Evolutionary conservation across 2,797 vertebrate genomes (phyloP).

Genomic region (Ptychadena robeensis): DNA sequence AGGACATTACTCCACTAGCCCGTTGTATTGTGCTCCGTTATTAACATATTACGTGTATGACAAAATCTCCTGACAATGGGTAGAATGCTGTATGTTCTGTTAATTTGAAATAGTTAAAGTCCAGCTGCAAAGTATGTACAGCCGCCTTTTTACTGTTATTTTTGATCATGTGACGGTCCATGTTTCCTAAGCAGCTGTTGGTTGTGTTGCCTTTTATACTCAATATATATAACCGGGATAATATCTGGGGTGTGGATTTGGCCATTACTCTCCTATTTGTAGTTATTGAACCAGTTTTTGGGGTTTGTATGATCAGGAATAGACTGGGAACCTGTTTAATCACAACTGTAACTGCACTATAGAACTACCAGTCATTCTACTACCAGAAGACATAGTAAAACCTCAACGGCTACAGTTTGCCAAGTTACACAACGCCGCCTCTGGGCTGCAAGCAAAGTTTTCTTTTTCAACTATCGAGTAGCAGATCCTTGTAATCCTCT

Average conservation of each 20-base stretch:
- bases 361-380: neutral
- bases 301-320: neutral
- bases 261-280: neutral
- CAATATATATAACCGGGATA: neutral
- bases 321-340: neutral
- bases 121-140: neutral
- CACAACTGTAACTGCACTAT: neutral
- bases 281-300: neutral
- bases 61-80: no score
- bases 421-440: neutral
- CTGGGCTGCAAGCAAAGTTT: neutral
- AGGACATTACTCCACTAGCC: no score
- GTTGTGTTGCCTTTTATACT: neutral
- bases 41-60: neutral
- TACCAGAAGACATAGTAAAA: neutral
- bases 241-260: neutral
- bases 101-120: neutral
- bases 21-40: no score
- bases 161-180: neutral
- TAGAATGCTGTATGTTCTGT: no score
- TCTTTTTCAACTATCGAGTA: neutral
- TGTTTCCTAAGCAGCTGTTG: neutral
- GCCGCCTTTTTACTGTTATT: neutral
- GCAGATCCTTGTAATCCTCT: neutral
- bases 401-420: neutral